Evolutionary conservation across 2,888 invertebrate species (phyloP), one percentile per base, ranked within the genome.

Genomic region (Eudasyphora cyanicolor): DNA sequence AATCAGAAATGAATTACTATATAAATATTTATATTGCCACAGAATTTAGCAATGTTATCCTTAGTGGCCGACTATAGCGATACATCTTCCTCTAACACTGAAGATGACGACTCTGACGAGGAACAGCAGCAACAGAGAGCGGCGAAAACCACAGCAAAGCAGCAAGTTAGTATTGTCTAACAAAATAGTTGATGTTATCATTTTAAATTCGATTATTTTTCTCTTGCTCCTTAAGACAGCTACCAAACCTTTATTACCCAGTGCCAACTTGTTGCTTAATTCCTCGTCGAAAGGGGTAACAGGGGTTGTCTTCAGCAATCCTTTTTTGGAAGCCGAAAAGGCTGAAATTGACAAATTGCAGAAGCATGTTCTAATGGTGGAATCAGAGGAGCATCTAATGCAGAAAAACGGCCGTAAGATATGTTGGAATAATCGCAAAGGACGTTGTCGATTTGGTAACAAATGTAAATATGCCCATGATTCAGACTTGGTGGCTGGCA

Each of bases 401-500:
- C 95, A 95, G 92, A 96, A 97, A 87, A 97, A 97, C 90, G 97
- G 97, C 0, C 96, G 96, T 88, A 96, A 96, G 90, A 96, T 98
- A 83, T 98, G 98, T 92, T 98, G 97, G 97, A 98, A 97, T 92
- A 97, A 97, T 90, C 94, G 97, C 45, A 97, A 97, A 90, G 98
- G 98, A 0, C 94, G 96, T 35, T 98, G 98, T 91, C 94, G 97
- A 71, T 98, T 97, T 92, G 98, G 98, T 0, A 97, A 97, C 89
- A 97, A 96, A 88, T 98, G 98, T 91, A 96, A 96, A 87, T 98
- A 95, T 92, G 97, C 97, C 0, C 98, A 98, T 91, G 97, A 97
- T 89, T 96, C 97, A 0, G 97, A 98, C 90, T 93, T 97, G 24
- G 81, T 60, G 6, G 38, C 69, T 1, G 29, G 0, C 0, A 14